These are phyloP conservation scores for Amphiprion ocellaris DNA, from an alignment of 2,113 vertebrate genomes.

Conservation along the genomic window DNA sequence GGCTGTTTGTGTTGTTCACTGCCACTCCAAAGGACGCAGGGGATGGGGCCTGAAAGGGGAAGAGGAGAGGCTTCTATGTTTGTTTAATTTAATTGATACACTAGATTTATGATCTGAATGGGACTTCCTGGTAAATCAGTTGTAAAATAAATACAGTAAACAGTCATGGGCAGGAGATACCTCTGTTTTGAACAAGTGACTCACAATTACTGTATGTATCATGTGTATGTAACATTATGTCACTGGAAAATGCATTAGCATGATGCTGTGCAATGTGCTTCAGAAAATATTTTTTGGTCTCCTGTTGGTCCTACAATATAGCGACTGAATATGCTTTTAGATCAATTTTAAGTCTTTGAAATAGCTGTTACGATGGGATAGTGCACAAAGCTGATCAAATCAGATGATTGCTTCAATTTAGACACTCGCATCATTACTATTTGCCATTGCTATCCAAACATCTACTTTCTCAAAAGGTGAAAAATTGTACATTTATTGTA, in stretches of 20 bases:
- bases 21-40: conserved; percentile 58
- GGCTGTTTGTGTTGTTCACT: conserved; percentile 60
- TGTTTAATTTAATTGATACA: conserved; percentile 15
- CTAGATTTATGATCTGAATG: no score
- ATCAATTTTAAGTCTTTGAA: neutral
- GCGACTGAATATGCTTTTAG: no score
- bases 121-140: no score
- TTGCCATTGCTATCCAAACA: no score
- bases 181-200: conserved; percentile 7
- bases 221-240: neutral
- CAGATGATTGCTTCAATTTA: no score
- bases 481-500: neutral
- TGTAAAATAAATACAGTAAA: no score
- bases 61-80: conserved; percentile 10
- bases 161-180: neutral
- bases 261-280: neutral
- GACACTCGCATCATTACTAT: no score
- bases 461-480: neutral
- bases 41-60: conserved; percentile 20
- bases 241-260: conserved; percentile 22
- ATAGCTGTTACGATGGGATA: neutral
- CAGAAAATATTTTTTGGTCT: no score
- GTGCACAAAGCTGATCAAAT: no score
- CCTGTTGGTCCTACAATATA: no score
- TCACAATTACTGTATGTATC: neutral